Conservation (phyloP, 2,113 vertebrate genomes). For the Todiramphus chloris region DNA sequence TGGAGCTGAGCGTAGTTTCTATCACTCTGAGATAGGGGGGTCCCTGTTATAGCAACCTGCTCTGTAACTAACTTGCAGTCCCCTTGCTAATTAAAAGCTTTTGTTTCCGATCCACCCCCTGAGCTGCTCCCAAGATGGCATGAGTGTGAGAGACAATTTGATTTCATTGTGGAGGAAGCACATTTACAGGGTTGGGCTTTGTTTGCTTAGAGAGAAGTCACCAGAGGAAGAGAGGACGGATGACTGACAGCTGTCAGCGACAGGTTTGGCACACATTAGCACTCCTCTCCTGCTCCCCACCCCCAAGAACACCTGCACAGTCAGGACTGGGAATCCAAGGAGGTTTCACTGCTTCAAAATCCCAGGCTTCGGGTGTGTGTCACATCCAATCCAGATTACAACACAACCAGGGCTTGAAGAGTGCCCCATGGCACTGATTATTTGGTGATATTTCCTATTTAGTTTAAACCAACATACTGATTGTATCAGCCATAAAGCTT, state of each 20-base stretch:
- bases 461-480: constrained; percentile 48
- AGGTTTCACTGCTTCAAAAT: not conserved
- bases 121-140: not conserved
- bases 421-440: not conserved
- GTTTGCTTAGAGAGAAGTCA: not conserved
- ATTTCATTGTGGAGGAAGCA: not conserved
- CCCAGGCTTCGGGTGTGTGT: not conserved
- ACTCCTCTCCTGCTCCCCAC: not conserved
- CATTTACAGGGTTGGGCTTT: not conserved
- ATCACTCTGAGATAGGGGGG: not conserved
- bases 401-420: not conserved
- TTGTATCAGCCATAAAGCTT: constrained; percentile 51
- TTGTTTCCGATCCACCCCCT: not conserved
- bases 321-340: not conserved
- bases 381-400: not conserved
- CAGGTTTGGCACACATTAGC: not conserved
- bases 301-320: not conserved
- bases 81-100: constrained; percentile 1
- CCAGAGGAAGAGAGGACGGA: not conserved
- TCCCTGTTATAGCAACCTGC: not conserved
- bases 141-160: not conserved
- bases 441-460: constrained; percentile 48
- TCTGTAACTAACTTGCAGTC: not conserved
- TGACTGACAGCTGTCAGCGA: not conserved
- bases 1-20: not conserved